phyloP scores from a whole-genome alignment of 2,797 vertebrate species.

The Perodicticus potto region DNA sequence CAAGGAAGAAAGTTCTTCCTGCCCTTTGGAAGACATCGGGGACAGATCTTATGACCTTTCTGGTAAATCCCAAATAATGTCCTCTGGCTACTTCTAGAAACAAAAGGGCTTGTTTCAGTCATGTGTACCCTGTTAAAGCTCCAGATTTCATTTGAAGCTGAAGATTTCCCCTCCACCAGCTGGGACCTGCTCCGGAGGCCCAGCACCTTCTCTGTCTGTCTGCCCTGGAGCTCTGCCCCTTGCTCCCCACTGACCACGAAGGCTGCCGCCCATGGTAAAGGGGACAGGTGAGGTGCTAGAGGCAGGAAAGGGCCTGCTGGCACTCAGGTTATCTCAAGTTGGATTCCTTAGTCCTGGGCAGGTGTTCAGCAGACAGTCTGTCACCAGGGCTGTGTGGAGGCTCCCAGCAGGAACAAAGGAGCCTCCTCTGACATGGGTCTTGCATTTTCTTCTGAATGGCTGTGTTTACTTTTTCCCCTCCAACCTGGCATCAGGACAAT shows the following conservation, averaged over 20 bases:
- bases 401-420: background rate
- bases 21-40: background rate
- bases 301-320: background rate
- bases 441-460: background rate
- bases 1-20: background rate
- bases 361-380: background rate
- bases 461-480: background rate
- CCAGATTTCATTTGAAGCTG: background rate
- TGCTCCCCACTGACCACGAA: background rate
- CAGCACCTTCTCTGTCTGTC: background rate
- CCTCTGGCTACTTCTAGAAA: background rate
- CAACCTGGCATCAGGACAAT: background rate
- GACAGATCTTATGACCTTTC: background rate
- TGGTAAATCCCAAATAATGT: background rate
- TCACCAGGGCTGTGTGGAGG: background rate
- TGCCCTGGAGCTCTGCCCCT: accelerated
- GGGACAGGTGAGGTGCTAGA: background rate
- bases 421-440: background rate
- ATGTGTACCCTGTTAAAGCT: background rate
- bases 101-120: background rate
- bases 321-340: background rate
- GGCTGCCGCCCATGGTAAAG: background rate
- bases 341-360: background rate
- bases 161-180: background rate
- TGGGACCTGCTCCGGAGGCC: background rate